A percentile compares a stretch with the other conserved stretches of the same genome.
Evolutionary conservation across 2,888 invertebrate genomes (phyloP).

Genomic region (Achlya flavicornis): DNA sequence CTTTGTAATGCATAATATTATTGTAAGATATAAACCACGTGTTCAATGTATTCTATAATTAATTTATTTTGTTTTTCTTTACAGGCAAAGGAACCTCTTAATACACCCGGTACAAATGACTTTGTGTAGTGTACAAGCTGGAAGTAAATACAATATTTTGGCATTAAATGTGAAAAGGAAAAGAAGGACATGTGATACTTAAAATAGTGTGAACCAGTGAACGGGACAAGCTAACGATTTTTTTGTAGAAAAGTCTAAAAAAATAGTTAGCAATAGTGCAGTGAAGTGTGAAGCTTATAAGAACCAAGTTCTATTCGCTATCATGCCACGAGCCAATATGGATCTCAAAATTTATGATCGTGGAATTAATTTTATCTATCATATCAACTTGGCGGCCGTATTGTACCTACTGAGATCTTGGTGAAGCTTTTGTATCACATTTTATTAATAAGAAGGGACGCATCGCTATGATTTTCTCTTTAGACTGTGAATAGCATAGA

Average conservation of each 20-base stretch:
- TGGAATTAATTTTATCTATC: constrained; percentile 39
- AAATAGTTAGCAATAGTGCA: constrained; percentile 69
- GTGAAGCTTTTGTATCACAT: constrained; percentile 65
- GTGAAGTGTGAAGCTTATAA: constrained; percentile 60
- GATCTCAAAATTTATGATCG: constrained; percentile 66
- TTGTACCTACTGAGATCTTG: constrained; percentile 46
- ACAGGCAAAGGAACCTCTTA: constrained; percentile 93
- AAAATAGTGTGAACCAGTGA: constrained; percentile 77
- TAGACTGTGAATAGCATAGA: constrained; percentile 70
- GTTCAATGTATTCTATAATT: constrained; percentile 22
- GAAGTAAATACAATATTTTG: constrained; percentile 78
- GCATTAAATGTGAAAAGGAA: constrained; percentile 81
- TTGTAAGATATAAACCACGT: constrained; percentile 9
- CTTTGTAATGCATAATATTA: not conserved
- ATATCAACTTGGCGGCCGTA: constrained; percentile 34
- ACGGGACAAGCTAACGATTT: constrained; percentile 66
- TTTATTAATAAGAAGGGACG: constrained; percentile 55
- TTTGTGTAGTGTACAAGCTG: constrained; percentile 86
- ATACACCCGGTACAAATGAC: constrained; percentile 90
- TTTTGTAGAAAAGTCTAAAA: constrained; percentile 59
- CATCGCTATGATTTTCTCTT: constrained; percentile 59
- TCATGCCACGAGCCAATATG: constrained; percentile 55
- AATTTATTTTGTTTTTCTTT: constrained; percentile 63
- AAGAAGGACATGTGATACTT: constrained; percentile 79
- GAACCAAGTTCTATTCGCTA: constrained; percentile 67